A percentile compares a stretch with the other conserved stretches of the same genome.
Conservation (phyloP, 2,797 vertebrate species). For the Pipistrellus pygmaeus region DNA sequence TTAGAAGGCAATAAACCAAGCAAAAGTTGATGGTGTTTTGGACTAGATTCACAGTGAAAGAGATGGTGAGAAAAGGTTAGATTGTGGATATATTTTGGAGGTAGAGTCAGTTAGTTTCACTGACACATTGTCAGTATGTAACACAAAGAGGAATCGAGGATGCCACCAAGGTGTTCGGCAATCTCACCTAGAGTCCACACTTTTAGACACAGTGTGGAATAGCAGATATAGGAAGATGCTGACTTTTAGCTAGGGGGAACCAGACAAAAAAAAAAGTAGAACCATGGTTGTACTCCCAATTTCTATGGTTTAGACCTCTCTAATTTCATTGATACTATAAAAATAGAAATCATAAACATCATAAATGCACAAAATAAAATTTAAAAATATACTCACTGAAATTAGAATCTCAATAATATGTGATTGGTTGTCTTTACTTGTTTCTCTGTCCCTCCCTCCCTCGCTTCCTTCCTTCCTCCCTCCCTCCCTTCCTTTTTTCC, state of each 20-base stretch:
- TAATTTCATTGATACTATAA: neutral
- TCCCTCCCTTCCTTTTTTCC: no score
- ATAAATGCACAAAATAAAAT: neutral
- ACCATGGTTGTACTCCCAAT: neutral
- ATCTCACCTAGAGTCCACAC: neutral
- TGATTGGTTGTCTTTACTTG: neutral
- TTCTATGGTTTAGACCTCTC: neutral
- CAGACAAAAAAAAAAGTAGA: neutral
- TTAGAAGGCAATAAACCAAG: neutral
- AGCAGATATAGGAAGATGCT: neutral
- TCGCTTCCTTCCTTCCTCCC: neutral
- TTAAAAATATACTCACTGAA: neutral
- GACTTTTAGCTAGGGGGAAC: neutral
- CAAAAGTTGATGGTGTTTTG: neutral
- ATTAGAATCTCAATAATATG: neutral
- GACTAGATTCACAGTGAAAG: neutral
- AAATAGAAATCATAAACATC: neutral
- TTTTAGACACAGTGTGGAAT: neutral
- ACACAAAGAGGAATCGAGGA: neutral
- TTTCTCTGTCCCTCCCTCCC: neutral
- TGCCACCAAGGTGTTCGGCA: neutral
- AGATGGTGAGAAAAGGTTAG: neutral
- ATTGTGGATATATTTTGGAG: constrained; percentile 6
- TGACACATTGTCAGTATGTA: neutral
- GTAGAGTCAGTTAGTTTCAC: neutral